phyloP scores from a whole-genome alignment of 2,888 invertebrate species.

The Folsomia candida region DNA sequence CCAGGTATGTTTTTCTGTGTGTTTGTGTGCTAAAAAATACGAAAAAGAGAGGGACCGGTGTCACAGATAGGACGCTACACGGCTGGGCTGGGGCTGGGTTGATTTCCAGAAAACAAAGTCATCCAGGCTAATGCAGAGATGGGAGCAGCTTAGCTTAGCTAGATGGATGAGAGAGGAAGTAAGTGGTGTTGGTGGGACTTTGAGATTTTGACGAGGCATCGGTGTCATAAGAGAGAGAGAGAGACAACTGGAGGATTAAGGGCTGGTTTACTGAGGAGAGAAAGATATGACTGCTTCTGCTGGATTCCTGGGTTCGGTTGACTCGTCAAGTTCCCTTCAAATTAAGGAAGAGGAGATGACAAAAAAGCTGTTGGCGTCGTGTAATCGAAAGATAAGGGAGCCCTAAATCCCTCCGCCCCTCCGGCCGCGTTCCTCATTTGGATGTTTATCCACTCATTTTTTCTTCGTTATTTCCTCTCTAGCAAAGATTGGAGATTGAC shows the following conservation, averaged over 20 bases:
- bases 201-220: background rate
- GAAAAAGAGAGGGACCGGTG: too few relatives aligned
- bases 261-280: constrained; percentile 15
- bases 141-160: too few relatives aligned
- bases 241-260: constrained; percentile 17
- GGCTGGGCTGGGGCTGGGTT: too few relatives aligned
- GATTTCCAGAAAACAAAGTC: too few relatives aligned
- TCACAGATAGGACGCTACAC: too few relatives aligned
- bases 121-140: too few relatives aligned
- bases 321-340: constrained; percentile 28
- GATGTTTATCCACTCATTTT: constrained; percentile 51
- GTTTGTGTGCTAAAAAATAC: too few relatives aligned
- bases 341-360: constrained; percentile 49
- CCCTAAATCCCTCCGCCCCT: constrained; percentile 47
- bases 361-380: constrained; percentile 50
- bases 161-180: background rate
- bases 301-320: constrained; percentile 18
- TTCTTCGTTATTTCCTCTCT: constrained; percentile 50
- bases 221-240: background rate
- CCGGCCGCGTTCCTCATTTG: constrained; percentile 43
- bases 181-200: too few relatives aligned
- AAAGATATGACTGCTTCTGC: constrained; percentile 24
- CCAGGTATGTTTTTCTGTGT: too few relatives aligned
- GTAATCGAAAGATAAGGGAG: constrained; percentile 51
- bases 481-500: constrained; percentile 47